phyloP scores from a whole-genome alignment of 2,797 vertebrate genomes.

The Apogon hyalosoma region DNA sequence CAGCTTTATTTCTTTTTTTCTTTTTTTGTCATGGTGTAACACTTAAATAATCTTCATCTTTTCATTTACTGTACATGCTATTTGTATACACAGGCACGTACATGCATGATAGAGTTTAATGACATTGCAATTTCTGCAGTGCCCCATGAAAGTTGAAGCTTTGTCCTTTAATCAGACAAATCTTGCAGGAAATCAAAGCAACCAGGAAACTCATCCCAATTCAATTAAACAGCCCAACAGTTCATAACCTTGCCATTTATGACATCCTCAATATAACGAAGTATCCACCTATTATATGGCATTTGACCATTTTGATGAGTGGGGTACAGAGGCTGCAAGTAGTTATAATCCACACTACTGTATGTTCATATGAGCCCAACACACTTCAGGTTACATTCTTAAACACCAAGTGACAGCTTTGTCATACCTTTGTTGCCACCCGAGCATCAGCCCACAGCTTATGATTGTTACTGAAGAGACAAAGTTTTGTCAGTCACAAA shows the following conservation, averaged over 20 bases:
- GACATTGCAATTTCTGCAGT: conserved; percentile 18
- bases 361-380: conserved; percentile 1
- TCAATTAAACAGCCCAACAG: conserved; percentile 41
- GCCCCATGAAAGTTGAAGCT: conserved; percentile 22
- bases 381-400: conserved; percentile 24
- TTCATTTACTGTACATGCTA: conserved; percentile 7
- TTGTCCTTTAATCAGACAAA: conserved; percentile 33
- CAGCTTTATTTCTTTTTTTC: conserved; percentile 33
- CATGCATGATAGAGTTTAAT: conserved; percentile 49
- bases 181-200: conserved; percentile 42
- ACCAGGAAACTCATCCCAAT: conserved; percentile 44
- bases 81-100: conserved; percentile 22
- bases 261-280: conserved; percentile 29
- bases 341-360: conserved; percentile 7
- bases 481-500: conserved; percentile 42
- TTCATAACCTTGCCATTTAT: conserved; percentile 47
- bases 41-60: conserved; percentile 79
- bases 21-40: conserved; percentile 48
- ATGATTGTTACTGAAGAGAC: conserved; percentile 22
- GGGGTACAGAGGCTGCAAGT: conserved; percentile 5
- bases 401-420: conserved; percentile 4
- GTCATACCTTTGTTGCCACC: conserved; percentile 9
- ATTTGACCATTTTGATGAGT: conserved; percentile 27
- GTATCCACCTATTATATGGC: conserved; percentile 19
- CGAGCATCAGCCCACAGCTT: conserved; percentile 15